Base-by-base conservation (phyloP, 2,113 vertebrate species). In the Mustela nigripes region DNA sequence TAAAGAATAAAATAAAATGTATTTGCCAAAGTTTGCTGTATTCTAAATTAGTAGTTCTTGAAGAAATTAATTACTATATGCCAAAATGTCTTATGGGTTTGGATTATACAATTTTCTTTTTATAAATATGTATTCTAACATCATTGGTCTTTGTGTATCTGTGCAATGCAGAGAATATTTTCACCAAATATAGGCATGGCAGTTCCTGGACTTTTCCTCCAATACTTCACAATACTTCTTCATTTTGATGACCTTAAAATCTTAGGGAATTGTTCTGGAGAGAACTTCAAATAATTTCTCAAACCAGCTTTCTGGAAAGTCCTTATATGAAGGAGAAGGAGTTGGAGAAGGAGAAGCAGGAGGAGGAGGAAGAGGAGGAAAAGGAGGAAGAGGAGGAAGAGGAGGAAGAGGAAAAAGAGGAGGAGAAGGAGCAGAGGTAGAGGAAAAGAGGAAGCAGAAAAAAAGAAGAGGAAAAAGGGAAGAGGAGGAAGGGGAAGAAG, bases 301-400 rank as follows among this genome's bases (percentile, higher is more conserved):
- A 86, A 91, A 45, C 1, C 5, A 74, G 39, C 0, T 28, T 88
- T 81, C 33, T 78, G 18, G 4, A 88, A 85, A 87, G 16, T 4
- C 4, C 7, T 91, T 2, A 19, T 81, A 19, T 48, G 74, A 28
- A n/a, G 67, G n/a, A 21, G 67, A 16, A 22, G n/a, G 19, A 39
- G 12, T 0, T 2, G n/a, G 1, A 21, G n/a, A 21, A 22, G 67
- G 4, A 69, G 18, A 2, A 21, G 2, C 9, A n/a, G n/a, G 19
- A 36, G 24, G 36, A 24, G 22, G n/a, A 11, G 10, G n/a, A 11
- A 36, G 12, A 74, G 39, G n/a, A 11, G 21, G 19, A 5, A 36
- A 2, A 67, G 65, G 14, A 67, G 1, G 33, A 69, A 19, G 67
- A 21, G 9, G 14, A 67, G 1, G 33, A 69, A 19, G 67, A 21